These are phyloP conservation scores for Diarsia dahlii DNA, from an alignment of 2,888 invertebrate species.

Conservation along the genomic window DNA sequence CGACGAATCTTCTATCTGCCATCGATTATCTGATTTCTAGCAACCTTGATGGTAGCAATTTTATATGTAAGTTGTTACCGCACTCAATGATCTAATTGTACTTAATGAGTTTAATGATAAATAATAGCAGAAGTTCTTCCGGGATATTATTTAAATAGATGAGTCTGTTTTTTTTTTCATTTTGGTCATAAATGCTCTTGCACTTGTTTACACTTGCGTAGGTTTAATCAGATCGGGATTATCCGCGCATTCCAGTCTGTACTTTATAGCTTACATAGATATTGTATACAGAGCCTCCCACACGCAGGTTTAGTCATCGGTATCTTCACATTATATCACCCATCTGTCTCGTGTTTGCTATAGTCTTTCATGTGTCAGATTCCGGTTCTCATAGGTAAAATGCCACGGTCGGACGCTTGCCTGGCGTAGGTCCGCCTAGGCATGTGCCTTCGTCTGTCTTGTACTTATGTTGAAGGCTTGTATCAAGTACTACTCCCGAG, in stretches of 20 bases:
- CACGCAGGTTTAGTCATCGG: conserved; percentile 52
- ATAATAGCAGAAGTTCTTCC: conserved; percentile 8
- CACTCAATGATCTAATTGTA: conserved; percentile 8
- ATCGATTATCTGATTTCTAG: conserved; percentile 28
- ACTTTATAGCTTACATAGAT: conserved; percentile 24
- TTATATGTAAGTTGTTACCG: conserved; percentile 1
- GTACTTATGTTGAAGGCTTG: not conserved
- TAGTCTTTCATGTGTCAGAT: conserved; percentile 72
- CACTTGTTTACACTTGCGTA: conserved; percentile 1
- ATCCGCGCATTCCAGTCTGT: conserved; percentile 13
- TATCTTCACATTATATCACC: conserved; percentile 66
- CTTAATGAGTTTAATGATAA: conserved; percentile 16
- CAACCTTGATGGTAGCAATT: conserved; percentile 21
- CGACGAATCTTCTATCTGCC: conserved; percentile 20
- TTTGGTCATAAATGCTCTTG: conserved; percentile 2
- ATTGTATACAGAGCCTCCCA: conserved; percentile 42
- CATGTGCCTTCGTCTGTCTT: conserved; percentile 9
- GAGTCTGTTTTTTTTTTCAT: conserved; percentile 2
- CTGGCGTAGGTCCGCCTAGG: conserved; percentile 17
- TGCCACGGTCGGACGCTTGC: conserved; percentile 72
- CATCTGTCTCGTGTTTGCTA: conserved; percentile 67
- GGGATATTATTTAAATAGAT: conserved; percentile 13
- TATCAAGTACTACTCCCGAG: not conserved
- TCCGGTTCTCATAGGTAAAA: conserved; percentile 75
- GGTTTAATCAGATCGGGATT: conserved; percentile 15